phyloP scores from a whole-genome alignment of 2,113 vertebrate species.

The Mustelus asterias region DNA sequence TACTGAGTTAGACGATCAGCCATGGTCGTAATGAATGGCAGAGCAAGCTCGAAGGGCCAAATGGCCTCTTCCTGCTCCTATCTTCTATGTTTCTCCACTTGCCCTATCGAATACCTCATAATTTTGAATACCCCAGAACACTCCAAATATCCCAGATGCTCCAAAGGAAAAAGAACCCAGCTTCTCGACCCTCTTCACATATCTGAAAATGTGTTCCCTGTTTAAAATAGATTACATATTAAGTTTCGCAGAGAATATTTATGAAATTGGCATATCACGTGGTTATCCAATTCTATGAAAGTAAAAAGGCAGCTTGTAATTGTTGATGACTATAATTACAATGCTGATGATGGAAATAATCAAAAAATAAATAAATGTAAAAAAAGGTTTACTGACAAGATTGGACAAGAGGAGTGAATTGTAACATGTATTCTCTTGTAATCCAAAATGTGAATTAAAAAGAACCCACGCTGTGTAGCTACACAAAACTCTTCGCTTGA shows the following conservation, averaged over 20 bases:
- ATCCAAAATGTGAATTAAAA: constrained; percentile 22
- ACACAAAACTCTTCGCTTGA: background rate
- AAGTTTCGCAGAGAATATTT: background rate
- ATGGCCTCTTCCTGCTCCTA: too few relatives aligned
- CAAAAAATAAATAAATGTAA: background rate
- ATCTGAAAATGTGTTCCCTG: background rate
- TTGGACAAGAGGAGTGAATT: background rate
- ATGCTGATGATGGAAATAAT: background rate
- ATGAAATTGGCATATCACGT: too few relatives aligned
- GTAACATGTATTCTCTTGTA: background rate
- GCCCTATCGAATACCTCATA: too few relatives aligned
- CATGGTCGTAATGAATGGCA: too few relatives aligned
- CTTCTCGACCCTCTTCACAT: too few relatives aligned
- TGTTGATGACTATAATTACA: background rate
- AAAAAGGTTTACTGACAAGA: background rate
- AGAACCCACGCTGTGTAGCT: background rate
- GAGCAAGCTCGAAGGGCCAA: too few relatives aligned
- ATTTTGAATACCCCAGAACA: too few relatives aligned
- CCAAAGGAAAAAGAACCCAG: too few relatives aligned
- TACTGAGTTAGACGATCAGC: too few relatives aligned
- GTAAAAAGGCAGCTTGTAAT: background rate
- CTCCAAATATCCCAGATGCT: too few relatives aligned
- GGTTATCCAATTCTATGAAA: background rate
- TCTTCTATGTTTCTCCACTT: too few relatives aligned
- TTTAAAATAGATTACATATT: background rate